Evolutionary conservation across 1,140 invertebrate species (phyloP).

Genomic region (Heliconius melpomene): DNA sequence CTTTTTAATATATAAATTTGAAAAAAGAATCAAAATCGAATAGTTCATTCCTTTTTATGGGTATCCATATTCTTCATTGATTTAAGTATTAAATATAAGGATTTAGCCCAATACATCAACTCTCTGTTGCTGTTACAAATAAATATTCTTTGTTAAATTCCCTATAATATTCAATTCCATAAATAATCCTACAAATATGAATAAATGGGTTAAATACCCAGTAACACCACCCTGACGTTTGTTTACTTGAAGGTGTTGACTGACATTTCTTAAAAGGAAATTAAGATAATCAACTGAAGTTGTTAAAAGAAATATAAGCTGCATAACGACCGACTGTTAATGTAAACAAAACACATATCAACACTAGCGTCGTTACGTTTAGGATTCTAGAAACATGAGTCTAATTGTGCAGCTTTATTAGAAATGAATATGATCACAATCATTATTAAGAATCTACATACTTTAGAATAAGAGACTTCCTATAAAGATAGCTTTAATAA

Average conservation of each 20-base stretch:
- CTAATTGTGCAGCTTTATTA: slow-evolving; percentile 31
- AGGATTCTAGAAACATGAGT: slow-evolving; percentile 33
- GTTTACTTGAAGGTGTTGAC: neutral
- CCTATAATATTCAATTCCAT: neutral
- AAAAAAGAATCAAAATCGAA: too few relatives aligned
- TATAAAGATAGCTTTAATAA: slow-evolving; percentile 1
- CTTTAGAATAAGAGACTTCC: too few relatives aligned
- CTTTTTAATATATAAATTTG: too few relatives aligned
- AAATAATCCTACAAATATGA: neutral
- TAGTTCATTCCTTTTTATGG: too few relatives aligned
- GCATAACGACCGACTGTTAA: slow-evolving; percentile 20
- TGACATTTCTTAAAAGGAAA: neutral
- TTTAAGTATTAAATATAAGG: too few relatives aligned
- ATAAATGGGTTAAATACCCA: neutral
- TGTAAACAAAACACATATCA: slow-evolving; percentile 26
- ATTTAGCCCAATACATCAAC: too few relatives aligned
- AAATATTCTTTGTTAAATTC: too few relatives aligned
- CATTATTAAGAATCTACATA: slow-evolving; percentile 34
- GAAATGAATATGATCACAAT: slow-evolving; percentile 33
- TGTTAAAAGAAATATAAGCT: slow-evolving; percentile 1
- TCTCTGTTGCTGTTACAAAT: too few relatives aligned
- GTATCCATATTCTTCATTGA: too few relatives aligned
- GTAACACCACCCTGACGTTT: neutral
- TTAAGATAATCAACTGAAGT: neutral
- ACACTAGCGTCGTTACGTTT: slow-evolving; percentile 12